Conservation (phyloP, 2,797 vertebrate species). For the Stomatorhinus walkeri region DNA sequence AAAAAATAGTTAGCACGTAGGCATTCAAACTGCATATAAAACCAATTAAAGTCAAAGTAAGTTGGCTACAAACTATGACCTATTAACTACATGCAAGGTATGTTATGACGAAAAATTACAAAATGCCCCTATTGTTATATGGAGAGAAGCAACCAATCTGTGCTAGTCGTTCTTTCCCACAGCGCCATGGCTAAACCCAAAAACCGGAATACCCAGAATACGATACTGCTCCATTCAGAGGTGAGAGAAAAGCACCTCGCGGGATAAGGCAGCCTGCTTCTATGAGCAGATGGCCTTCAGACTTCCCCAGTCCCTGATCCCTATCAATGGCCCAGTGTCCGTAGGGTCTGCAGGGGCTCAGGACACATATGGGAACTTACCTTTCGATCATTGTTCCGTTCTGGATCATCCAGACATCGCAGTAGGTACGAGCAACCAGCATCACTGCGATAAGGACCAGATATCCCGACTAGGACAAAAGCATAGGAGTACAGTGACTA, state of each 20-base stretch:
- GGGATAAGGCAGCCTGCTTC: background rate
- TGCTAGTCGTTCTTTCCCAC: background rate
- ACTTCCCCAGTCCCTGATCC: background rate
- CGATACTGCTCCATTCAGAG: background rate
- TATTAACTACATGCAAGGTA: background rate
- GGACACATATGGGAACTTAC: conserved; percentile 46
- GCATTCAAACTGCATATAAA: background rate
- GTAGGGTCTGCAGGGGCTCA: background rate
- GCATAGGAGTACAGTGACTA: background rate
- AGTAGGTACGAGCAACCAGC: conserved; percentile 89
- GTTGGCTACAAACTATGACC: background rate
- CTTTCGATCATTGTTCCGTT: conserved; percentile 99
- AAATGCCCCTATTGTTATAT: background rate
- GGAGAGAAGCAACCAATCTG: background rate
- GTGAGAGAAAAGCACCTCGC: background rate
- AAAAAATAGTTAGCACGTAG: conserved; percentile 23
- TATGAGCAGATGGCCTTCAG: too few species aligned
- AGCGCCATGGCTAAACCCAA: background rate
- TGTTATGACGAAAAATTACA: background rate
- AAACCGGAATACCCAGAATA: background rate
- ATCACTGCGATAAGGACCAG: conserved; percentile 82
- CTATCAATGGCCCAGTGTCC: background rate
- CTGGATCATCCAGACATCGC: conserved; percentile 99
- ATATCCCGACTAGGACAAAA: conserved; percentile 72
- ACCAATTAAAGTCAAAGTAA: background rate